Evolutionary conservation across 2,113 vertebrate species (phyloP).

Genomic region (Anarhynchus alexandrinus): DNA sequence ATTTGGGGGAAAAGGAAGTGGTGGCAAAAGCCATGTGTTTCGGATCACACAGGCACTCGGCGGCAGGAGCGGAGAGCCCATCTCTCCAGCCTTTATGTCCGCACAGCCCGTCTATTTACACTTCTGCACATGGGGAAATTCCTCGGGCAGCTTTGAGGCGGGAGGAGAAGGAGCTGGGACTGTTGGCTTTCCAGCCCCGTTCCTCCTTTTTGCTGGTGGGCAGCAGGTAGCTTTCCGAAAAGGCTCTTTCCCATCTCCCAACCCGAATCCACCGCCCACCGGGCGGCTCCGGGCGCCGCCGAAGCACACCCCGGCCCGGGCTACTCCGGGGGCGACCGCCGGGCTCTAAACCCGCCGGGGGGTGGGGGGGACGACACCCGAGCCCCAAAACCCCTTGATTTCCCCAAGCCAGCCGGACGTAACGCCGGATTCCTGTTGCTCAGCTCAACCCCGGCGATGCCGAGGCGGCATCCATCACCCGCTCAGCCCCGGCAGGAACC

Average conservation of each 20-base stretch:
- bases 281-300: too few relatives aligned
- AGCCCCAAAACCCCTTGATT: not conserved
- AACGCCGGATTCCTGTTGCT: not conserved
- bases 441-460: not conserved
- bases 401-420: not conserved
- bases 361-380: not conserved
- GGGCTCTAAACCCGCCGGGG: not conserved
- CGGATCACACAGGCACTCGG: not conserved
- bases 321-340: rapidly evolving
- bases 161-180: not conserved
- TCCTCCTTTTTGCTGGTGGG: not conserved
- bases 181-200: not conserved
- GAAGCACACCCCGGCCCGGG: not conserved
- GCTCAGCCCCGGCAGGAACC: not conserved
- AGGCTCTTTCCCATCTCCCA: not conserved
- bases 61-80: not conserved
- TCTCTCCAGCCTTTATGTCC: not conserved
- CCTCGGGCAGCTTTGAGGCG: not conserved
- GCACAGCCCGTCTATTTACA: not conserved
- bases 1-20: not conserved
- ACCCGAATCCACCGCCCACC: not conserved
- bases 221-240: not conserved
- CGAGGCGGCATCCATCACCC: not conserved
- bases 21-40: not conserved
- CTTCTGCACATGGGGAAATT: not conserved